Evolutionary conservation across 2,113 vertebrate species (phyloP), one percentile per base, ranked within the genome.

Genomic region (Noturus placidus): DNA sequence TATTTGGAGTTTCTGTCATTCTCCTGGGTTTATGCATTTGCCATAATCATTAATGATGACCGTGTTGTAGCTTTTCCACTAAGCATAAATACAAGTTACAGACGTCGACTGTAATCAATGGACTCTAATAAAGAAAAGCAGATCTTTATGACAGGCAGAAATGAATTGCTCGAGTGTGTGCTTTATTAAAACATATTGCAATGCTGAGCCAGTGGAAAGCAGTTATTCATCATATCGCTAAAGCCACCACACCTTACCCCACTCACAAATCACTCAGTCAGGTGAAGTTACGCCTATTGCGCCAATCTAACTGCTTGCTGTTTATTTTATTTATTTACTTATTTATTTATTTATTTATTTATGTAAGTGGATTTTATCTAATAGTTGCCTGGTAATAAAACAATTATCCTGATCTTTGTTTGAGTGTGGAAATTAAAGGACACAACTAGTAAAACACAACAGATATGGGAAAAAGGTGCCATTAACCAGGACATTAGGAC

Each of bases 101-200:
- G 46, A 61, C 92, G 91, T 91, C 89, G 46, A 77, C 87, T 86
- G 91, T 93, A 94, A 94, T 95, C 91, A 94, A 95, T 95, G 92
- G 81, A 91, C 93, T 93, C 93, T 93, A 94, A 95, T 95, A 93
- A 93, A 92, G 89, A 93, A 92, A 87, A 93, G 92, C 86, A 91
- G 90, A 88, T 91, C 89, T 88, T 69, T 94, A 86, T 76, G 14
- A 85, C 86, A 82, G 83, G 63, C 82, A 87, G 89, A 91, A 93
- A 90, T 91, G 90, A 89, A 93, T 87, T 90, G 86, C 89, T 86
- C 67, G 76, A 90, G 91, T 80, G 69, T 46, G 77, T 20, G 87
- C 84, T 91, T 86, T 91, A 94, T 94, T 94, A 93, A 94, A 95
- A 95, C 89, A 92, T 93, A 93, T 94, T 94, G 94, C 91, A 92